phyloP scores from a whole-genome alignment of 2,888 invertebrate species.

The Lagria hirta region DNA sequence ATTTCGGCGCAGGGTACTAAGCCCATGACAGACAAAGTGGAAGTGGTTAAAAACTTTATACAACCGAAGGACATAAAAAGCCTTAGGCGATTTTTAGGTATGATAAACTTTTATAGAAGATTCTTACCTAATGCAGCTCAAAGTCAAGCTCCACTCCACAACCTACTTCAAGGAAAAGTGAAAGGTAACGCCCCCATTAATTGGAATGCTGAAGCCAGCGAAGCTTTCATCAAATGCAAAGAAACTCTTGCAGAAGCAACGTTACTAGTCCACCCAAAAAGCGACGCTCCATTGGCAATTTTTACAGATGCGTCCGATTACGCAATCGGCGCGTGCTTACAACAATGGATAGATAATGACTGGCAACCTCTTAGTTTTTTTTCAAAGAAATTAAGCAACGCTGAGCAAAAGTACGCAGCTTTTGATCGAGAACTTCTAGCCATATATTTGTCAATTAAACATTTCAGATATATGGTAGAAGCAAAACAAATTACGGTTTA shows the following conservation, averaged over 20 bases:
- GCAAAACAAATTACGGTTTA: too few relatives aligned
- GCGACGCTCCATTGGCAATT: slow-evolving; percentile 37
- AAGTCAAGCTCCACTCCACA: slow-evolving; percentile 45
- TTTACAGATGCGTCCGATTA: slow-evolving; percentile 47
- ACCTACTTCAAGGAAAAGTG: too few relatives aligned
- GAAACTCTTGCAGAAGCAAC: slow-evolving; percentile 37
- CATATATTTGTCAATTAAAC: slow-evolving; percentile 2
- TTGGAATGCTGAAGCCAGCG: slow-evolving; percentile 32
- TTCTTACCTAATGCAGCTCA: slow-evolving; percentile 45
- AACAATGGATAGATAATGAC: slow-evolving; percentile 37
- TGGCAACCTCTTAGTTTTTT: slow-evolving; percentile 49
- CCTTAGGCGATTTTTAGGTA: slow-evolving; percentile 43
- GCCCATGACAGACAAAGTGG: slow-evolving; percentile 37
- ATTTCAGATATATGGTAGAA: slow-evolving; percentile 5
- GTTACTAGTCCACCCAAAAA: slow-evolving; percentile 41
- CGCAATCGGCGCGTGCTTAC: slow-evolving; percentile 48
- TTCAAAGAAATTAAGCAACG: slow-evolving; percentile 41
- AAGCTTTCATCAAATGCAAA: slow-evolving; percentile 30
- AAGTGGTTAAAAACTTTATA: slow-evolving; percentile 36
- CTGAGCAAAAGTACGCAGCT: slow-evolving; percentile 27
- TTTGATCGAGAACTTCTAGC: slow-evolving; percentile 30
- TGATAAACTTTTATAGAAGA: slow-evolving; percentile 46
- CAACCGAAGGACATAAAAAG: slow-evolving; percentile 38
- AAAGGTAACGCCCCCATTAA: too few relatives aligned
- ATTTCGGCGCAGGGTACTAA: slow-evolving; percentile 36